phyloP scores from a whole-genome alignment of 2,113 vertebrate species.

The Passerina amoena region DNA sequence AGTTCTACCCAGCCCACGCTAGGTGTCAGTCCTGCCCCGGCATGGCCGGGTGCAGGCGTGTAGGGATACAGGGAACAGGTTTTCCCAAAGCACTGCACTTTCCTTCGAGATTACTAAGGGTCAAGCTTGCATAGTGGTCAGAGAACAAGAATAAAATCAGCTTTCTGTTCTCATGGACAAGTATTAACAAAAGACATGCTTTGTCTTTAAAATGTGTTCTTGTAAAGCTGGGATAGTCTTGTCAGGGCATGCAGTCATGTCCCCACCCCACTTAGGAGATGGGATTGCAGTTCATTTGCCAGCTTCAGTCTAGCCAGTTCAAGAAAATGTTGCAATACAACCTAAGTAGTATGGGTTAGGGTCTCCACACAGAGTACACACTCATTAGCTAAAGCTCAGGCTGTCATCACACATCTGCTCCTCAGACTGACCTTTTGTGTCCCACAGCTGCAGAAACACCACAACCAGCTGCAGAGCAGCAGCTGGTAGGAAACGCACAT shows the following conservation, averaged over 20 bases:
- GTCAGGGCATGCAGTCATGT: accelerated
- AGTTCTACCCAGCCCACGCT: background rate
- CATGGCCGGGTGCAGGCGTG: accelerated
- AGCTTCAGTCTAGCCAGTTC: background rate
- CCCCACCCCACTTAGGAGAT: background rate
- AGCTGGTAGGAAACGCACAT: background rate
- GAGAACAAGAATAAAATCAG: background rate
- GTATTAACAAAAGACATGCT: accelerated
- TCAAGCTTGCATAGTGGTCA: accelerated
- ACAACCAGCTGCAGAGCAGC: background rate
- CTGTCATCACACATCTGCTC: background rate
- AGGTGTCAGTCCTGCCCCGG: constrained; percentile 22
- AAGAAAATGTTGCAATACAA: background rate
- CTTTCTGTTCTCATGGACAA: accelerated
- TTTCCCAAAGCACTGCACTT: accelerated
- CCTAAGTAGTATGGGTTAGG: background rate
- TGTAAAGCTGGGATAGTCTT: background rate
- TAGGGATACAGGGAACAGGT: accelerated
- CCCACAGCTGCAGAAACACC: background rate
- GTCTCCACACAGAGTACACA: background rate
- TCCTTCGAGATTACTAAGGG: accelerated
- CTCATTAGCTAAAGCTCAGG: background rate
- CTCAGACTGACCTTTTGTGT: background rate
- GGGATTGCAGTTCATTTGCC: background rate
- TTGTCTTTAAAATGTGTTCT: background rate